Evolutionary conservation across 2,113 vertebrate species (phyloP).

Genomic region (Felis chaus): DNA sequence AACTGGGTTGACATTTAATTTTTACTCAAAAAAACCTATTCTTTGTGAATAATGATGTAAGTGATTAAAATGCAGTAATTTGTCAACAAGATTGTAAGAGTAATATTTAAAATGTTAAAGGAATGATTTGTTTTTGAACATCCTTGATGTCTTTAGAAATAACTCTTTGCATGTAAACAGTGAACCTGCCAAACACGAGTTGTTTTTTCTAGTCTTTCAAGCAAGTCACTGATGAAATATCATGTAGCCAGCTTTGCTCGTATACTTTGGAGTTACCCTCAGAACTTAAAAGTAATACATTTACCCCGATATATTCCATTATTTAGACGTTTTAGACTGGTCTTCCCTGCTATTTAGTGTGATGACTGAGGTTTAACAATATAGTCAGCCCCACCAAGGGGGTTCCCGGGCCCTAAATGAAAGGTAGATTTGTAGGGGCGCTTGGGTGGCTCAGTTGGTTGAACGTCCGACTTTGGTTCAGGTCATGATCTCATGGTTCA

Average conservation of each 20-base stretch:
- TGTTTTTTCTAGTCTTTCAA: slow-evolving; percentile 17
- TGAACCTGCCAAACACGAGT: background rate
- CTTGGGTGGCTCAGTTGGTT: no score
- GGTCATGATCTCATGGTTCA: no score
- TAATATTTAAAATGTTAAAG: slow-evolving; percentile 26
- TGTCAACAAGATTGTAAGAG: background rate
- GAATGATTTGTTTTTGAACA: slow-evolving; percentile 2
- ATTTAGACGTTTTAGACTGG: background rate
- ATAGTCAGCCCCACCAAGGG: background rate
- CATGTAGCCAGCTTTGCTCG: background rate
- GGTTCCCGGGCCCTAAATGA: background rate
- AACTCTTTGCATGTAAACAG: background rate
- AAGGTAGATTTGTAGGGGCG: background rate
- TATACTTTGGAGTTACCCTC: background rate
- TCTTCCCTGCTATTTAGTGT: background rate
- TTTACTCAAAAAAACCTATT: slow-evolving; percentile 6
- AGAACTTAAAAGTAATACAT: background rate
- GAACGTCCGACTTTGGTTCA: no score
- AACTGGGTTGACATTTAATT: background rate
- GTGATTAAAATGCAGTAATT: background rate
- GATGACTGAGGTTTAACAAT: background rate
- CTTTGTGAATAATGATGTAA: background rate
- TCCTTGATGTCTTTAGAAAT: background rate
- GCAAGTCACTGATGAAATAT: background rate
- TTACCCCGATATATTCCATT: background rate